Percentiles rank a stretch among this genome's conserved stretches.
Conservation (phyloP, 2,113 vertebrate genomes). For the Aramus guarauna region DNA sequence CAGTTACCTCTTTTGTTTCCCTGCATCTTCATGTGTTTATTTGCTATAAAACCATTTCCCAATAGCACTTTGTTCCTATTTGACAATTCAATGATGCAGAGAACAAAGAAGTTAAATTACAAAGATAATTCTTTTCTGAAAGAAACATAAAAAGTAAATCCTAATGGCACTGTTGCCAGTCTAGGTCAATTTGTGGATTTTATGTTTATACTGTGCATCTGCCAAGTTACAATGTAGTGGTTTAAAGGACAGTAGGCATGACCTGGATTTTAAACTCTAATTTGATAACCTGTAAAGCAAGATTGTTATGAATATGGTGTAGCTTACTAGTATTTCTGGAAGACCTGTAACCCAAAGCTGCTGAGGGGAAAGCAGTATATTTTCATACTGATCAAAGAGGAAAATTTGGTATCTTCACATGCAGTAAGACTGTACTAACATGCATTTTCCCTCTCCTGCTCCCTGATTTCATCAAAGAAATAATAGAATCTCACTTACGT, state of each 20-base stretch:
- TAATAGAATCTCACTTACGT: too few species aligned
- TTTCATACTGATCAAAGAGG: neutral
- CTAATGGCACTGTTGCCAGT: neutral
- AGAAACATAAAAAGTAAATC: neutral
- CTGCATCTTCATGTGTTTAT: neutral
- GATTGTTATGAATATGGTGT: neutral
- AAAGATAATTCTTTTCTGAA: neutral
- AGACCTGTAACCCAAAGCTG: neutral
- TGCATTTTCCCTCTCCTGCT: too few species aligned
- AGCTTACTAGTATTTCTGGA: neutral
- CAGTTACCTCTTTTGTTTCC: neutral
- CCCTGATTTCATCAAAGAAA: too few species aligned
- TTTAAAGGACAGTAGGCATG: neutral
- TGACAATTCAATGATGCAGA: neutral
- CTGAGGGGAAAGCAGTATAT: neutral
- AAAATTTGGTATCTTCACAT: neutral
- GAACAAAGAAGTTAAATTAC: conserved; percentile 3
- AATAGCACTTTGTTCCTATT: neutral
- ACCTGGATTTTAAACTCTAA: neutral
- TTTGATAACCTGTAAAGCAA: neutral
- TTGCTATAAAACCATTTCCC: neutral
- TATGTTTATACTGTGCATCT: neutral
- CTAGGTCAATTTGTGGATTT: neutral
- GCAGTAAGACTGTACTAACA: neutral
- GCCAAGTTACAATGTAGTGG: neutral